phyloP scores from a whole-genome alignment of 2,888 invertebrate genomes.

The Endotricha flammealis region DNA sequence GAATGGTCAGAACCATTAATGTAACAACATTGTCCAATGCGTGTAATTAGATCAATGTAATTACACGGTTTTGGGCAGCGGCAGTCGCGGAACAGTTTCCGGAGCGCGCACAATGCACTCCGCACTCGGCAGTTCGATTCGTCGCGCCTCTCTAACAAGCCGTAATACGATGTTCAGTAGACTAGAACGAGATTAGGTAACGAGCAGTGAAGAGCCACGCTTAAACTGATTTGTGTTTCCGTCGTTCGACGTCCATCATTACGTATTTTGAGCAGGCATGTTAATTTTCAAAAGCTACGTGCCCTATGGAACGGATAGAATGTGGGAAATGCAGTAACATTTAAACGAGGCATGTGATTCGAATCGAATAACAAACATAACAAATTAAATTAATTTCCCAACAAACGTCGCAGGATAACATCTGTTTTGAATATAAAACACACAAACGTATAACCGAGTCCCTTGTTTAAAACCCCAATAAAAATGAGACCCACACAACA shows the following conservation, averaged over 20 bases:
- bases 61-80: constrained; percentile 57
- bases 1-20: too few species aligned
- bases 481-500: constrained; percentile 64
- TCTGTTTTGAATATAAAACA: constrained; percentile 76
- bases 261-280: constrained; percentile 4
- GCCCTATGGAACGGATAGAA: constrained; percentile 24
- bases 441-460: constrained; percentile 49
- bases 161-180: constrained; percentile 26
- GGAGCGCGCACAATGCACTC: constrained; percentile 37
- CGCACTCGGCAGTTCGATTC: constrained; percentile 30
- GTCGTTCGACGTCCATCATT: background rate
- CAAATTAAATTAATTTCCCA: constrained; percentile 69
- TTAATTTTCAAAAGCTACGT: constrained; percentile 14
- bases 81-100: constrained; percentile 52
- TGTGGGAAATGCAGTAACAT: constrained; percentile 59
- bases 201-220: constrained; percentile 20
- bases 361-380: constrained; percentile 63
- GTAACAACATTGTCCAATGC: constrained; percentile 12
- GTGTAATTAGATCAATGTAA: constrained; percentile 44
- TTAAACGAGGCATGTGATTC: constrained; percentile 60
- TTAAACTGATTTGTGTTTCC: constrained; percentile 1
- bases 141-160: constrained; percentile 40
- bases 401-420: constrained; percentile 61
- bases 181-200: constrained; percentile 39
- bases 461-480: constrained; percentile 59